Conservation (phyloP, 2,113 vertebrate genomes). For the Platysternon megacephalum region DNA sequence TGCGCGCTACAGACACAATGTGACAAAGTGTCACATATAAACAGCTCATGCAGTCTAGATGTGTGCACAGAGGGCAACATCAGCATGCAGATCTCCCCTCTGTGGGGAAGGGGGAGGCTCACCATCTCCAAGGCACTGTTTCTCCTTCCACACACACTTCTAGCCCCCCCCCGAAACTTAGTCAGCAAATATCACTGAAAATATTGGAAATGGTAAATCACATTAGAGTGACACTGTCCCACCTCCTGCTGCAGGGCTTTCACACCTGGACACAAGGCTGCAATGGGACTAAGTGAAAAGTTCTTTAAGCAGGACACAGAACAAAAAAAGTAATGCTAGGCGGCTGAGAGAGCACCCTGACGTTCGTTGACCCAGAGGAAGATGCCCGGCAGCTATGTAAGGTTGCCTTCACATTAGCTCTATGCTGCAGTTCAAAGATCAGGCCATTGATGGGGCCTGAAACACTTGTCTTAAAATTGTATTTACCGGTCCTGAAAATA, state of each 20-base stretch:
- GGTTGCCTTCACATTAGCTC: background rate
- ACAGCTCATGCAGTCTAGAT: background rate
- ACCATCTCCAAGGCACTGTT: background rate
- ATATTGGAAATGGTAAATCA: background rate
- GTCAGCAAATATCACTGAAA: background rate
- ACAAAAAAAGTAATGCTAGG: background rate
- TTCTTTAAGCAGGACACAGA: background rate
- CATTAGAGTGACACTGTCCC: background rate
- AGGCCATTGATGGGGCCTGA: background rate
- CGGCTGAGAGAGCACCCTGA: background rate
- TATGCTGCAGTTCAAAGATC: background rate
- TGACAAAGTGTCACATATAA: accelerated
- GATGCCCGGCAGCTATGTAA: background rate
- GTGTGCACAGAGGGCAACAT: background rate
- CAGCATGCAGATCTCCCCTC: background rate
- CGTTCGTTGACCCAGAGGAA: background rate
- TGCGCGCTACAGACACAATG: background rate
- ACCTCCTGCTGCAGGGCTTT: background rate
- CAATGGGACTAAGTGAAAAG: background rate
- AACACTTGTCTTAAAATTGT: background rate
- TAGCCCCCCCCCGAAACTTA: background rate
- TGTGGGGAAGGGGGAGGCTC: background rate
- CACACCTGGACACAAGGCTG: background rate
- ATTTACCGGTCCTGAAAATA: background rate
- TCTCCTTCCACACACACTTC: background rate